Evolutionary conservation across 1,140 invertebrate species (phyloP), one percentile per base, ranked within the genome.

Genomic region (Lasioglossum albipes): DNA sequence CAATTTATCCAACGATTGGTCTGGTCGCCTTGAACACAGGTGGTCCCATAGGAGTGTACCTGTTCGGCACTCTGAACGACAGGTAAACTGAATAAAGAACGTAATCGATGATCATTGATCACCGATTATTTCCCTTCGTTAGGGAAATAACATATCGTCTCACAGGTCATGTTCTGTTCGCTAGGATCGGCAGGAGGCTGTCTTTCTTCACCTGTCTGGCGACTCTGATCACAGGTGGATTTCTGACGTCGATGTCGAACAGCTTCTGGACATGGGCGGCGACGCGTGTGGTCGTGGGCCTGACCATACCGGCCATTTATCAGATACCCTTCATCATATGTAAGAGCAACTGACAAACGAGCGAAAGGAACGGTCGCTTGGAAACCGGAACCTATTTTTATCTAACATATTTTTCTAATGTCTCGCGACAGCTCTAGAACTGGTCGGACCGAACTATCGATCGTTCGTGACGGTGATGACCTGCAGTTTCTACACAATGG

Each of bases 311-410:
- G 13, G 97, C 97, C 7, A 96, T 98, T n/a, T 98, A 98, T 93
- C 97, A 98, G 94, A 98, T 98, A 91, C 97, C 97, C 7, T 98
- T 98, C 89, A 98, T 98, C 79, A 98, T 98, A 89, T 97, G 97
- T 98, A 94, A 96, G 95, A 82, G 57, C 9, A 7, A 59, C n/a
- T 59, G 18, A 59, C 9, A 59, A 59, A 9, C 20, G 57, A 59
- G 20, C n/a, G 20, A n/a, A 59, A 59, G 57, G 5, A n/a, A n/a
- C 20, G 4, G 6, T 6, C 20, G 18, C 7, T 9, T n/a, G 18
- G 6, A 7, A n/a, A 2, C 18, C 1, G 6, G 57, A 7, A n/a
- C 57, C 18, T 5, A 2, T 6, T 59, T 59, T 59, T 9, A 22
- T 54, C 52, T 2, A n/a, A 59, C n/a, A 0, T 2, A 7, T 2